Evolutionary conservation across 2,113 vertebrate species (phyloP), one percentile per base, ranked within the genome.

Genomic region (Grallaria varia): DNA sequence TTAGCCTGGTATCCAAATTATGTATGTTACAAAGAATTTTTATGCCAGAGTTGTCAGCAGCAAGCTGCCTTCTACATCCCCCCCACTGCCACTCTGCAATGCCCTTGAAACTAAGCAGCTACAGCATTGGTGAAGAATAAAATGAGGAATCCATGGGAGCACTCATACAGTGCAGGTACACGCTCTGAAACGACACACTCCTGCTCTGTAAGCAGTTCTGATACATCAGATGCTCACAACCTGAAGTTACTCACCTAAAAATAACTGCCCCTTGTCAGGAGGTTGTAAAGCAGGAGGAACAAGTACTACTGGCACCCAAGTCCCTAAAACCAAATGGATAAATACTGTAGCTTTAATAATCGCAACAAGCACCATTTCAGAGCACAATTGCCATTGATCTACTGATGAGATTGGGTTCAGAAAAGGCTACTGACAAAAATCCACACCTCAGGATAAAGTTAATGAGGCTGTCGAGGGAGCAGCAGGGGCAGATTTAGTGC

Each of bases 401-500:
- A 21, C 82, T 77, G 90, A 78, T 84, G 50, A 92, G 88, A 90
- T 2, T 86, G 90, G 63, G 82, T 88, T 96, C 95, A 96, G 95
- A 96, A 93, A 92, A 94, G 83, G 93, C 93, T 96, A 90, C 85
- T 78, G 63, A 96, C 85, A 80, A 81, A 94, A 95, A 86, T 75
- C 71, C 72, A 71, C 92, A 95, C 68, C 93, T 96, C 92, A 96
- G 93, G 95, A 84, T 84, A 96, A 95, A 96, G 95, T 94, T 95
- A 97, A 97, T 93, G 96, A 95, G 93, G 64, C 75, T 96, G 95
- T 96, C 85, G 28, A 94, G 55, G 63, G 82, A 96, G 87, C 87
- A 87, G 87, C 84, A 74, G 89, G 94, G 79, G 55, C 84, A 96
- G 95, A 96, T 97, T 96, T 97, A 96, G 85, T 95, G 93, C 93